Conservation (phyloP, 2,888 invertebrate genomes). For the Catocala fraxini region DNA sequence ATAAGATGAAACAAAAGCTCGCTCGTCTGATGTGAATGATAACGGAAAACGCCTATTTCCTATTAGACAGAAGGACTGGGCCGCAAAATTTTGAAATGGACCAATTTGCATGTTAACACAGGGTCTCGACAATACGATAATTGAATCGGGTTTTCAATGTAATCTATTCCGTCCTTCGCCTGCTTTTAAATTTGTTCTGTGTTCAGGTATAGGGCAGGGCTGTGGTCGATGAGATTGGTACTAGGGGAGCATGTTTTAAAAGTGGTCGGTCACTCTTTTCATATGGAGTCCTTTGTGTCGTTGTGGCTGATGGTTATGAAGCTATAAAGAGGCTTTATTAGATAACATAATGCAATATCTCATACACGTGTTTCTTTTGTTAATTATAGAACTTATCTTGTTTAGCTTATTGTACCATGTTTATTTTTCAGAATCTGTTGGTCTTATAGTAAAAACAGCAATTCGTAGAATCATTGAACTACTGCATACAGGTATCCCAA, state of each 20-base stretch:
- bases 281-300: neutral
- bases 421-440: no score
- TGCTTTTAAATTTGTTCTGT: conserved; percentile 65
- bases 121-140: conserved; percentile 68
- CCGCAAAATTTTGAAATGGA: conserved; percentile 74
- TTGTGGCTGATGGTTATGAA: neutral
- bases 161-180: conserved; percentile 66
- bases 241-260: conserved; percentile 2
- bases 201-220: conserved; percentile 30
- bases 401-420: no score
- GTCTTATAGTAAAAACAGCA: no score
- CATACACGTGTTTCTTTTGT: no score
- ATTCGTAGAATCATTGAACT: no score
- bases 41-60: conserved; percentile 80
- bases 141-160: conserved; percentile 72
- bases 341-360: no score
- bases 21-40: conserved; percentile 67
- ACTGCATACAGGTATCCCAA: no score
- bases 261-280: conserved; percentile 9
- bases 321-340: neutral
- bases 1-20: conserved; percentile 72
- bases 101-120: conserved; percentile 83
- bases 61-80: conserved; percentile 68
- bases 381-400: no score
- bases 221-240: conserved; percentile 6